Conservation (phyloP, 35 echinoderm and acorn worm species). For the Ophiothrix spiculata region DNA sequence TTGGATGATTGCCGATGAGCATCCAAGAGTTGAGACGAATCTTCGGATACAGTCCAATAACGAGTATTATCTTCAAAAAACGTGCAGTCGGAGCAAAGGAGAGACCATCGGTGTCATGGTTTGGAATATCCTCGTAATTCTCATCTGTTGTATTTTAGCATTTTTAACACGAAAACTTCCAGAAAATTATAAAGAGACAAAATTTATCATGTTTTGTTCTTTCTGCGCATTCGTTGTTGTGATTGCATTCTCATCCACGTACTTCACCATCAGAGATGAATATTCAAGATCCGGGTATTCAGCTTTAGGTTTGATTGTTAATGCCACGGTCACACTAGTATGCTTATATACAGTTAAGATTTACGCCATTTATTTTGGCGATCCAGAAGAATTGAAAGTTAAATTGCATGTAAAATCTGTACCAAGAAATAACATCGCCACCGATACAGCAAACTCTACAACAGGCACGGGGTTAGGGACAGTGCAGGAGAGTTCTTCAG, state of each 20-base stretch:
- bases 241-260: slow-evolving; percentile 67
- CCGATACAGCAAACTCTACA: too few species aligned
- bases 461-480: too few species aligned
- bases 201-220: slow-evolving; percentile 85
- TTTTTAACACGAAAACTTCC: slow-evolving; percentile 87
- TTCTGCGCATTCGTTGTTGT: slow-evolving; percentile 83
- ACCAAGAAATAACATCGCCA: too few species aligned
- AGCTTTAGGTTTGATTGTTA: slow-evolving; percentile 71
- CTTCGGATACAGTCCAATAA: slow-evolving; percentile 52
- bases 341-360: slow-evolving; percentile 88
- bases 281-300: slow-evolving; percentile 69
- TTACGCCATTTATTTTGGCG: slow-evolving; percentile 86
- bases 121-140: slow-evolving; percentile 74
- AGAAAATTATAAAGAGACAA: slow-evolving; percentile 87
- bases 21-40: slow-evolving; percentile 33
- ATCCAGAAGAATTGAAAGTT: neutral
- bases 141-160: slow-evolving; percentile 83
- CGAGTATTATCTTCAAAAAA: slow-evolving; percentile 41
- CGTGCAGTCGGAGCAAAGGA: slow-evolving; percentile 45
- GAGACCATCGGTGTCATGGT: slow-evolving; percentile 58
- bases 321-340: slow-evolving; percentile 73
- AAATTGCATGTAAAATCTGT: too few species aligned
- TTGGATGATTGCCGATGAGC: slow-evolving; percentile 54
- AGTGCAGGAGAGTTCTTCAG: too few species aligned
- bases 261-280: slow-evolving; percentile 62